Conservation (phyloP, 1,140 invertebrate species). For the Acromyrmex echinatior region DNA sequence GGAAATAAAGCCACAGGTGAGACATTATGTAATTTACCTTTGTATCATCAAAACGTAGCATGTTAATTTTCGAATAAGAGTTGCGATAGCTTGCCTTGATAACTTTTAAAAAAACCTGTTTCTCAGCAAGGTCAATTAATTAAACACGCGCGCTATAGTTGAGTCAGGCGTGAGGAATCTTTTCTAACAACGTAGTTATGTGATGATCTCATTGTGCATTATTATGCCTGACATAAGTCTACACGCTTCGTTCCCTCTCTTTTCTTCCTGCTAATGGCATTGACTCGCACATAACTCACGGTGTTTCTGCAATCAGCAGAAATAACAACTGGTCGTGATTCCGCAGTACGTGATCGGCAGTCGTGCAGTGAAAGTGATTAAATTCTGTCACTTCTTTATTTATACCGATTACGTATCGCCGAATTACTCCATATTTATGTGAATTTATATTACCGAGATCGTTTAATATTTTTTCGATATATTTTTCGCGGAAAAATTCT, state of each 20-base stretch:
- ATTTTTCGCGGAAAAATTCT: background rate
- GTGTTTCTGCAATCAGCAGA: constrained; percentile 79
- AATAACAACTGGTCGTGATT: constrained; percentile 75
- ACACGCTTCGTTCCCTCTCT: constrained; percentile 73
- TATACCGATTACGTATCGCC: background rate
- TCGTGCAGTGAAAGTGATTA: constrained; percentile 68
- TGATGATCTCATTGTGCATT: constrained; percentile 85
- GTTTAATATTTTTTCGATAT: background rate
- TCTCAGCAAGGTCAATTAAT: constrained; percentile 78
- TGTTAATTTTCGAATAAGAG: constrained; percentile 38
- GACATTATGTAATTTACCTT: constrained; percentile 48
- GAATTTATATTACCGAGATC: constrained; percentile 17
- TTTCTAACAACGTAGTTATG: constrained; percentile 82
- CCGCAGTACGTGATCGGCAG: constrained; percentile 50
- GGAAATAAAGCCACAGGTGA: constrained; percentile 92
- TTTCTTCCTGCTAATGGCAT: constrained; percentile 69
- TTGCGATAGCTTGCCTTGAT: background rate
- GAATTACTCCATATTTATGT: background rate
- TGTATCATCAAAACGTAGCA: background rate
- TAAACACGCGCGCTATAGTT: constrained; percentile 76
- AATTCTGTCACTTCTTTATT: background rate
- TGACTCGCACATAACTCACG: constrained; percentile 72
- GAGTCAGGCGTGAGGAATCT: constrained; percentile 85
- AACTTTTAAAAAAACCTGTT: constrained; percentile 72
- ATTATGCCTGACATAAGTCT: constrained; percentile 83